phyloP scores from a whole-genome alignment of 2,797 vertebrate species.

The Florisuga fusca region DNA sequence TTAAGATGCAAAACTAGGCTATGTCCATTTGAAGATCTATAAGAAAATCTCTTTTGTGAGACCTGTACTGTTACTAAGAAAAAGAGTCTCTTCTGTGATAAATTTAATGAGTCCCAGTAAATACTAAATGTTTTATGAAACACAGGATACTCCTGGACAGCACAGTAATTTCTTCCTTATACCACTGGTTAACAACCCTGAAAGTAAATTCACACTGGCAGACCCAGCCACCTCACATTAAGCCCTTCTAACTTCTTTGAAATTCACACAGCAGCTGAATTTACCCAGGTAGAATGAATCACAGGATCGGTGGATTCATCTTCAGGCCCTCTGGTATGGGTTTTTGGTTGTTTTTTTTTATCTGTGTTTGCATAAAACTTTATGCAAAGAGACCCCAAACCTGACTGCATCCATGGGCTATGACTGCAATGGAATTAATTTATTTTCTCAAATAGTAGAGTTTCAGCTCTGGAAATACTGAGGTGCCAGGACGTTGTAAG shows the following conservation, averaged over 20 bases:
- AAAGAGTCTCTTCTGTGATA: neutral
- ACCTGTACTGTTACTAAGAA: neutral
- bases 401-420: neutral
- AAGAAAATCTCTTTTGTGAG: neutral
- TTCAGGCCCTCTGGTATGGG: neutral
- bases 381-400: neutral
- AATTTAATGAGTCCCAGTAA: neutral
- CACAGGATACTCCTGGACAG: neutral
- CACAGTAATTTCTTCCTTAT: conserved; percentile 6
- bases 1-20: neutral
- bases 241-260: neutral
- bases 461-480: neutral
- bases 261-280: neutral
- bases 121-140: conserved; percentile 6
- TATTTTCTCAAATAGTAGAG: neutral
- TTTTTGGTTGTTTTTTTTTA: too few species aligned
- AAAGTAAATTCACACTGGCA: conserved; percentile 6
- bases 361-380: neutral
- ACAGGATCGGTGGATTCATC: neutral
- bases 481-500: neutral
- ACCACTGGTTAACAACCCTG: neutral
- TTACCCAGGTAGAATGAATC: conserved; percentile 5
- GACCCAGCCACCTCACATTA: neutral
- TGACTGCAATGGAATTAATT: neutral
- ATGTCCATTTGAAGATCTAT: neutral